Conservation (phyloP, 2,113 vertebrate species). For the Jacana jacana region DNA sequence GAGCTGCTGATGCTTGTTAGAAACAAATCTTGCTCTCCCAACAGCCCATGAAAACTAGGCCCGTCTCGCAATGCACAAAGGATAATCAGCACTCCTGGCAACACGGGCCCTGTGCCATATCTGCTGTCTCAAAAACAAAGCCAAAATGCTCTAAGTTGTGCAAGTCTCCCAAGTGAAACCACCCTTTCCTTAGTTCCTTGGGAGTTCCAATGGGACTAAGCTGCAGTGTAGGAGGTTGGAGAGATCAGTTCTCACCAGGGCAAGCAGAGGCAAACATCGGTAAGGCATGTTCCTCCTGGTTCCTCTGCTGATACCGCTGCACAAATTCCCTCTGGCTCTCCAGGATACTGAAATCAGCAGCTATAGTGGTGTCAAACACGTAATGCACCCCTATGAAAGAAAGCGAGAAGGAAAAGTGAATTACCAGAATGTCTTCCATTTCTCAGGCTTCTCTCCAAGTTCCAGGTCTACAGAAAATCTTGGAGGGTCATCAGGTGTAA, state of each 20-base stretch:
- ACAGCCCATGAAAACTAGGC: neutral
- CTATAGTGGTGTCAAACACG: constrained; percentile 89
- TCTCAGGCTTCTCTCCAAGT: neutral
- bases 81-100: neutral
- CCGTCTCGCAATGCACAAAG: neutral
- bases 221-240: neutral
- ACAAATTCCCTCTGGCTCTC: constrained; percentile 95
- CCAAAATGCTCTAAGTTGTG: neutral
- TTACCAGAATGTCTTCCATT: neutral
- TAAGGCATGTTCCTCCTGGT: constrained; percentile 82
- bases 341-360: constrained; percentile 92
- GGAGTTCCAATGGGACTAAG: neutral
- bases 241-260: constrained; percentile 80
- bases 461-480: neutral
- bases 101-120: rapidly evolving
- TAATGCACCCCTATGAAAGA: constrained; percentile 82
- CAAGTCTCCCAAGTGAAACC: neutral
- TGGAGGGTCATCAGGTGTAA: rapidly evolving
- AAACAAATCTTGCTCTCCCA: neutral
- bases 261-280: constrained; percentile 98
- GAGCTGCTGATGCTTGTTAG: neutral
- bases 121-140: neutral
- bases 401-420: neutral
- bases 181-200: neutral
- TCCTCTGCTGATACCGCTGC: constrained; percentile 83